Evolutionary conservation across 2,113 vertebrate species (phyloP), one percentile per base, ranked within the genome.

Genomic region (Megaleporinus macrocephalus): DNA sequence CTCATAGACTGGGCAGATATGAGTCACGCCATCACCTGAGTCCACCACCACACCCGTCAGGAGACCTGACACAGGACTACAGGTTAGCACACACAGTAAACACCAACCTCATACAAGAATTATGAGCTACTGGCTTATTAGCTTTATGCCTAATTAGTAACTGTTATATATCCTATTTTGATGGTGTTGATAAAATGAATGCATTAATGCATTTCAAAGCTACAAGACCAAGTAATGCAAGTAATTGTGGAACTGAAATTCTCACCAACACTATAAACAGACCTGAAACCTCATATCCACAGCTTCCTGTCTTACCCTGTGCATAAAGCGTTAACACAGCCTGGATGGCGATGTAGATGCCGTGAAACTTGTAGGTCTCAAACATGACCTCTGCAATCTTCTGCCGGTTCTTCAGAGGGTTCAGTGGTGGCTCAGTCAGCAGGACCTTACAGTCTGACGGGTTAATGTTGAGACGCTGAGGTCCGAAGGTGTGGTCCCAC

Each of bases 321-420:
- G 98, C 98, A 72, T 99, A 99, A 26, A 99, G 94, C 69, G 97
- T 99, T 82, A 99, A 95, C 86, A 99, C 97, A 11, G 98, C 98
- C 92, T 99, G 98, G 82, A 99, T 99, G 22, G 96, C 98, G 85
- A 99, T 96, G 62, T 99, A 99, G 53, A 99, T 97, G 59, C 96
- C 96, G 73, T 97, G 96, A 88, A 99, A 99, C 88, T 96, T 94
- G 88, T 99, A 99, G 0, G 94, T 98, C 95, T 99, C 98, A 91
- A 99, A 99, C 98, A 99, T 99, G 84, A 99, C 96, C 95, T 99
- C 98, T 11, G 98, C 90, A 2, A 99, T 98, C 92, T 98, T 99
- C 92, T 99, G 97, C 12, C 97, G 94, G 57, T 99, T 99, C 90
- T 99, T 99, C 76, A 93, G 95, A 4, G 98, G 97, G 82, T 99